Conservation (phyloP, 2,888 invertebrate genomes). For the Phortica magna region DNA sequence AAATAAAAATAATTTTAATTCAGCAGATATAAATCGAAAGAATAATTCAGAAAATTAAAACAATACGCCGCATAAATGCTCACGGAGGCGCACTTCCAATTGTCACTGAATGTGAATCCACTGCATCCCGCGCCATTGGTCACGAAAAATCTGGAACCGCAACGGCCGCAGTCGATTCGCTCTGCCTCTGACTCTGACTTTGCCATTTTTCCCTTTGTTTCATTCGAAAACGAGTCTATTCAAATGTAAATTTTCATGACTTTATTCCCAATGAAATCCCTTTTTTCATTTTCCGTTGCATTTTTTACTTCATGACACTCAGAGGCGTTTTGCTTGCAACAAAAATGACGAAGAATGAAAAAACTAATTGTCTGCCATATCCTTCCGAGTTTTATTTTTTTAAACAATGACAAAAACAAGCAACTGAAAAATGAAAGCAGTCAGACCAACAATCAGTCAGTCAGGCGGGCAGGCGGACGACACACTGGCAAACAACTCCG, state of each 20-base stretch:
- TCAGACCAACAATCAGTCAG: constrained; percentile 51
- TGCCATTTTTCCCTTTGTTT: neutral
- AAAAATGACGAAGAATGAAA: constrained; percentile 42
- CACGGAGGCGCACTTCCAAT: constrained; percentile 67
- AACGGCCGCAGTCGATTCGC: constrained; percentile 1
- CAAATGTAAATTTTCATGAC: constrained; percentile 70
- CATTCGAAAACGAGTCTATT: constrained; percentile 55
- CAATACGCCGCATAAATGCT: constrained; percentile 70
- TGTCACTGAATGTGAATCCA: constrained; percentile 29
- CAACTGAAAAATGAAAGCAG: constrained; percentile 36
- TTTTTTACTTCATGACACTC: constrained; percentile 41
- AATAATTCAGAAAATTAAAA: constrained; percentile 64
- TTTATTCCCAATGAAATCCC: constrained; percentile 53
- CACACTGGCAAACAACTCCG: constrained; percentile 53
- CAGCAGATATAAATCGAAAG: no score
- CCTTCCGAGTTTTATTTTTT: constrained; percentile 71
- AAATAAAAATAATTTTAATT: no score
- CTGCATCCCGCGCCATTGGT: neutral
- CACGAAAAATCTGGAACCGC: neutral
- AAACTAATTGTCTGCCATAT: constrained; percentile 72
- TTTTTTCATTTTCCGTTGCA: constrained; percentile 46
- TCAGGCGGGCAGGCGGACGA: constrained; percentile 48
- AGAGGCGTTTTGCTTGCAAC: constrained; percentile 42
- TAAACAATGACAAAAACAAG: constrained; percentile 44
- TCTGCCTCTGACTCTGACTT: neutral